Conservation (phyloP, 2,113 vertebrate genomes). For the Scomber scombrus region DNA sequence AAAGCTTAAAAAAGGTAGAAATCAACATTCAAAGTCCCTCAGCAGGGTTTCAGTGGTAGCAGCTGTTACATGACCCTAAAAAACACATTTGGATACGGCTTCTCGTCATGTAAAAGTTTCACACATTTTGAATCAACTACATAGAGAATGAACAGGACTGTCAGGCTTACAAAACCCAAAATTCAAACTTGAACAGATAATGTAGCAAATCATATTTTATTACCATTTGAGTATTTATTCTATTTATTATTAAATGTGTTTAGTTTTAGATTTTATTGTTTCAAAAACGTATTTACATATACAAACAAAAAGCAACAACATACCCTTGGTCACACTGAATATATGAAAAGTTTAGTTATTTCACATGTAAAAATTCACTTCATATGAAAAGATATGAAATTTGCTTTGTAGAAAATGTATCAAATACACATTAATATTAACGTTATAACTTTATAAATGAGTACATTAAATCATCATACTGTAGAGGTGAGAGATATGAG, state of each 20-base stretch:
- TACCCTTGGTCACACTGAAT: neutral
- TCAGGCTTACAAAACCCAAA: neutral
- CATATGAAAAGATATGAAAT: neutral
- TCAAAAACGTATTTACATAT: too few species aligned
- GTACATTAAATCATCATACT: neutral
- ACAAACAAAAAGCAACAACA: neutral
- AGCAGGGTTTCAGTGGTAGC: neutral
- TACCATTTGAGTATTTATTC: neutral
- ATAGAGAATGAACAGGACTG: neutral
- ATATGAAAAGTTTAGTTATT: too few species aligned
- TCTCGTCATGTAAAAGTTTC: neutral
- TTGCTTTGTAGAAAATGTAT: slow-evolving; percentile 3
- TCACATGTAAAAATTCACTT: neutral
- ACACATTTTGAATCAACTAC: neutral
- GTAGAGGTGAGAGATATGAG: neutral
- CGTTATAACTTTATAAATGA: neutral
- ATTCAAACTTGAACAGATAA: too few species aligned
- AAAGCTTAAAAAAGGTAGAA: neutral
- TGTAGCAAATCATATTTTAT: neutral
- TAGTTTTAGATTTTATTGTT: neutral
- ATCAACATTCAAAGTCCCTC: slow-evolving; percentile 51
- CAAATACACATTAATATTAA: neutral
- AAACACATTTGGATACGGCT: neutral
- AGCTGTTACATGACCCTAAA: neutral
- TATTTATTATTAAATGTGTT: neutral